Evolutionary conservation across 2,113 vertebrate genomes (phyloP), one percentile per base, ranked within the genome.

Genomic region (Rhinopomastus cyanomelas): DNA sequence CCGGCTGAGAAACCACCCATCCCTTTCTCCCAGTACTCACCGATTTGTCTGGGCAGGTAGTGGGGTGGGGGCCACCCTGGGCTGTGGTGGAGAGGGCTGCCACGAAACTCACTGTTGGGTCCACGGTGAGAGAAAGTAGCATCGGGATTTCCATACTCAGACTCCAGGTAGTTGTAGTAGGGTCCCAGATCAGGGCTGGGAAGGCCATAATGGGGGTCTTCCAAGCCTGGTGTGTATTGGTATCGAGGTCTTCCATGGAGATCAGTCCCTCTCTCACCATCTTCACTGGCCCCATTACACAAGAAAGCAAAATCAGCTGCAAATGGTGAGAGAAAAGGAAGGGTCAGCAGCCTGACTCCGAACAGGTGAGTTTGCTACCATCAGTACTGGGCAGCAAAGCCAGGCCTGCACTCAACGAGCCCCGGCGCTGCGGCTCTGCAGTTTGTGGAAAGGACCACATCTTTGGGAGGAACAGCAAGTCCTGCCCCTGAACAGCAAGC

Each of bases 301-400:
- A 99, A 97, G 42, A 97, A 83, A 68, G 98, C 98, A 60, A 98
- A 99, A 94, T 99, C 98, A 36, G 98, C 99, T 99, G 95, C 56
- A 89, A 66, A 56, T 21, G n/a, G 34, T 65, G 62, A 93, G 46
- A 89, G 25, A 95, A 80, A n/a, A 93, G 81, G 25, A 80, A 75
- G 8, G 23, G 44, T 51, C 72, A 88, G 57, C 34, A 77, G 48
- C 56, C 36, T 19, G 36, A 36, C 39, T 86, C 44, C 46, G 46
- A 61, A 46, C 11, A 77, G 19, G 15, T 10, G 59, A n/a, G 21
- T 87, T 42, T n/a, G 22, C 44, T 49, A 13, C 2, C 4, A 3
- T 13, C 66, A 29, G n/a, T 26, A 55, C 6, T 2, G 3, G 16
- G 46, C 23, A 72, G 44, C 16, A 20, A 12, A 89, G 25, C 29